These are phyloP conservation scores for Ectemnius cavifrons DNA, from an alignment of 2,888 invertebrate genomes.

Conservation along the genomic window DNA sequence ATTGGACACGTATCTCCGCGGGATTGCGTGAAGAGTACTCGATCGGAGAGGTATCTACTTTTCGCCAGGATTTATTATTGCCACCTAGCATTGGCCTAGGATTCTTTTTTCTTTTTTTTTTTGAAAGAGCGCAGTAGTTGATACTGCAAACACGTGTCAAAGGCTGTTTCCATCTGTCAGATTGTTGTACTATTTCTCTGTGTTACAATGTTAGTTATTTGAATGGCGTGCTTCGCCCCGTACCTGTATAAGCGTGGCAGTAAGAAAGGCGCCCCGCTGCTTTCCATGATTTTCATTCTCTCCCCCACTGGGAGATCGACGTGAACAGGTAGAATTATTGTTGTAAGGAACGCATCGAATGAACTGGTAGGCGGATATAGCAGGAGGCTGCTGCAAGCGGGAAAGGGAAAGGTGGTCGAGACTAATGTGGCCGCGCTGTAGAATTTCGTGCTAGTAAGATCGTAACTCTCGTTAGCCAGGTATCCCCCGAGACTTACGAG, in stretches of 20 bases:
- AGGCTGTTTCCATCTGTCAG: no score
- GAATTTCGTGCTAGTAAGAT: constrained; percentile 68
- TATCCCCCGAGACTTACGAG: constrained; percentile 72
- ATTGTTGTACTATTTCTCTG: not conserved
- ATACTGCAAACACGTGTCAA: no score
- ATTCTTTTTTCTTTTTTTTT: no score
- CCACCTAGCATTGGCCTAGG: no score
- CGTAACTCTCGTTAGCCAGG: constrained; percentile 74
- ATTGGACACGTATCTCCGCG: constrained; percentile 45
- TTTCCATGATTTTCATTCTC: constrained; percentile 45
- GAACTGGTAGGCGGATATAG: constrained; percentile 58
- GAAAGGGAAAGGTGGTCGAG: constrained; percentile 54
- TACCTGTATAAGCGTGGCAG: constrained; percentile 15
- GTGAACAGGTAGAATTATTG: constrained; percentile 59
- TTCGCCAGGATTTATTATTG: not conserved
- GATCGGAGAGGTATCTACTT: not conserved
- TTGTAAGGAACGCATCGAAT: constrained; percentile 23
- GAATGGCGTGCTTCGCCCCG: constrained; percentile 1
- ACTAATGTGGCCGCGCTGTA: constrained; percentile 57
- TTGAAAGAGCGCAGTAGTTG: no score
- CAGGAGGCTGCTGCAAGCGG: constrained; percentile 53
- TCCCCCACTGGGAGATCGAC: constrained; percentile 58
- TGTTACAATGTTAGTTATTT: constrained; percentile 32
- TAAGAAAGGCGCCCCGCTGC: constrained; percentile 33
- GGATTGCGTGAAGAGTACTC: constrained; percentile 21